Evolutionary conservation across 2,113 vertebrate genomes (phyloP).

Genomic region (Podarcis cretensis): DNA sequence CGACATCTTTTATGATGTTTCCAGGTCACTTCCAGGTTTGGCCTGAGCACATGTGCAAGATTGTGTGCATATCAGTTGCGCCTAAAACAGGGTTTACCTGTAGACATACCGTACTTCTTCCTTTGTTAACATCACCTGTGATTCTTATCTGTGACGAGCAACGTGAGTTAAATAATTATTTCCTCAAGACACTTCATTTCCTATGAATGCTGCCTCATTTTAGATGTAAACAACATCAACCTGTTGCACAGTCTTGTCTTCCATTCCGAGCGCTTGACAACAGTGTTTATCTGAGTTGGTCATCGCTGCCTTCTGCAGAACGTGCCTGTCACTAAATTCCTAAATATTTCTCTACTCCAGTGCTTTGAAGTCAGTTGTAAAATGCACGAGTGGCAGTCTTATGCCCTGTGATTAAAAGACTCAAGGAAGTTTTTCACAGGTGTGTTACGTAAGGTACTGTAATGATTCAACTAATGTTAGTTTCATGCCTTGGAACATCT

Average conservation of each 20-base stretch:
- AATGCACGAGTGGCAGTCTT: neutral
- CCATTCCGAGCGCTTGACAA: neutral
- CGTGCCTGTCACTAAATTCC: neutral
- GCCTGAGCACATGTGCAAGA: too few relatives aligned
- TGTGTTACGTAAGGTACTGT: neutral
- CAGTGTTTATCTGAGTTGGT: neutral
- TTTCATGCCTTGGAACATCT: neutral
- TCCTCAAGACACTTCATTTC: neutral
- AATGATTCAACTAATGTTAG: neutral
- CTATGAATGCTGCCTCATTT: too few relatives aligned
- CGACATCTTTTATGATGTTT: too few relatives aligned
- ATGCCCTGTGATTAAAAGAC: neutral
- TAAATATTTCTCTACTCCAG: neutral
- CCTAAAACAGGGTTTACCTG: too few relatives aligned
- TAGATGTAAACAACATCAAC: neutral
- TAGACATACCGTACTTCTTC: neutral
- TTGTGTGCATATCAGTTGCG: too few relatives aligned
- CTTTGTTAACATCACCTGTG: neutral
- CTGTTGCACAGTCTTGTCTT: neutral
- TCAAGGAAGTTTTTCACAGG: neutral
- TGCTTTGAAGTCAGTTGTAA: neutral
- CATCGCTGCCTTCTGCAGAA: neutral
- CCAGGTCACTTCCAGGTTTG: too few relatives aligned
- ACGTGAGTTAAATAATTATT: too few relatives aligned
- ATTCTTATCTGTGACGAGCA: neutral